These are phyloP conservation scores for Pollenia labialis DNA, from an alignment of 2,888 invertebrate species.

Conservation along the genomic window DNA sequence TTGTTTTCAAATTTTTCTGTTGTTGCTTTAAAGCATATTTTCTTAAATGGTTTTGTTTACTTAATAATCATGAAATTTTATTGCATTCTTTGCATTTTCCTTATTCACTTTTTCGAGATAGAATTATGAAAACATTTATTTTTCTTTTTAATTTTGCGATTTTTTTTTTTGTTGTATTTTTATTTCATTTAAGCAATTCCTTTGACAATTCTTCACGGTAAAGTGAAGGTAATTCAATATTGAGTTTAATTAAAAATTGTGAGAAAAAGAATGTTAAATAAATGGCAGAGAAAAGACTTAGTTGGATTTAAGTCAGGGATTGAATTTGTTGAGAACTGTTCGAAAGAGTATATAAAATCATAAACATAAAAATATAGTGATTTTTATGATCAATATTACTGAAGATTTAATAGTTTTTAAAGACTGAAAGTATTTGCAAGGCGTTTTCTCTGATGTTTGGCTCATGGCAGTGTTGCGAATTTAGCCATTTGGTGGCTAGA, in stretches of 20 bases:
- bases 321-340: background rate
- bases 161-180: background rate
- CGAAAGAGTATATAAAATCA: background rate
- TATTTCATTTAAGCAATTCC: conserved; percentile 45
- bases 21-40: conserved; percentile 26
- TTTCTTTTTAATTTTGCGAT: conserved; percentile 9
- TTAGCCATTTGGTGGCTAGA: too few relatives aligned
- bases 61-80: conserved; percentile 64
- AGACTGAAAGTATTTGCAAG: too few relatives aligned
- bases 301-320: background rate
- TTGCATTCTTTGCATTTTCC: conserved; percentile 61
- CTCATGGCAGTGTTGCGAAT: too few relatives aligned
- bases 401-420: too few relatives aligned
- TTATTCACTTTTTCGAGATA: conserved; percentile 30
- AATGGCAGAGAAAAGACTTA: background rate
- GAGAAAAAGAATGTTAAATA: background rate
- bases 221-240: conserved; percentile 61
- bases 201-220: conserved; percentile 65
- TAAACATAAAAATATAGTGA: too few relatives aligned
- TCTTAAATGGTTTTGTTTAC: conserved; percentile 34
- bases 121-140: conserved; percentile 65
- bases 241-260: conserved; percentile 62
- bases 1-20: background rate
- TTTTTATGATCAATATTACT: too few relatives aligned
- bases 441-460: too few relatives aligned